A percentile compares a stretch with the other conserved stretches of the same genome.
phyloP scores from a whole-genome alignment of 1,140 invertebrate genomes.

The Penaeus japonicus region DNA sequence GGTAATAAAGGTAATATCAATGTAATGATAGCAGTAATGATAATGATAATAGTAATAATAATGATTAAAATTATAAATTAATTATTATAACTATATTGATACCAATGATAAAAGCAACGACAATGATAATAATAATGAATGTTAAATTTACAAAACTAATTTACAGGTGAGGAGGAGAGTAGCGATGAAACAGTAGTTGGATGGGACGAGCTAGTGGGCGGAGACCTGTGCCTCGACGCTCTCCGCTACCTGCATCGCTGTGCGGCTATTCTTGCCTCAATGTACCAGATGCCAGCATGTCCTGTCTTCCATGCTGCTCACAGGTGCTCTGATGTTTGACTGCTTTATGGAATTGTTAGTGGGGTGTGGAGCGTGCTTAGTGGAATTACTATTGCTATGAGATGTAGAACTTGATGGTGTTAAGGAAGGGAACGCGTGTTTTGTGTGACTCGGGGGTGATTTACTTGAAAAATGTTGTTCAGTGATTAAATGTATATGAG shows the following conservation, averaged over 20 bases:
- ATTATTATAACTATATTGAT: no score
- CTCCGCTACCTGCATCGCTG: constrained; percentile 86
- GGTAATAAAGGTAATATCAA: no score
- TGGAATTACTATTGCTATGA: no score
- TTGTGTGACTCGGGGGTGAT: no score
- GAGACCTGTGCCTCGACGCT: constrained; percentile 82
- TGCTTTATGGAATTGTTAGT: not conserved
- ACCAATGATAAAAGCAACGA: no score
- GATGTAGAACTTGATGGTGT: no score
- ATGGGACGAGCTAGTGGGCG: constrained; percentile 52
- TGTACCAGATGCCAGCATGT: constrained; percentile 94
- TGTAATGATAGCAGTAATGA: no score
- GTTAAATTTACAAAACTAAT: not conserved
- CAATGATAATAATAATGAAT: not conserved
- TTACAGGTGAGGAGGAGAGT: constrained; percentile 62
- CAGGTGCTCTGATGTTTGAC: constrained; percentile 63
- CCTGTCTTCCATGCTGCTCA: constrained; percentile 91
- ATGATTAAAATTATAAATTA: no score
- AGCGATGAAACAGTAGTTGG: constrained; percentile 61
- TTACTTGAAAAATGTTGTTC: no score
- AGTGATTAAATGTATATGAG: no score
- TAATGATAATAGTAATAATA: no score
- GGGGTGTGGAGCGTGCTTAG: not conserved
- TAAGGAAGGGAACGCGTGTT: no score
- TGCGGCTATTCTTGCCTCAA: constrained; percentile 84